Conservation (phyloP, 2,888 invertebrate species). For the Ferrisia virgata region DNA sequence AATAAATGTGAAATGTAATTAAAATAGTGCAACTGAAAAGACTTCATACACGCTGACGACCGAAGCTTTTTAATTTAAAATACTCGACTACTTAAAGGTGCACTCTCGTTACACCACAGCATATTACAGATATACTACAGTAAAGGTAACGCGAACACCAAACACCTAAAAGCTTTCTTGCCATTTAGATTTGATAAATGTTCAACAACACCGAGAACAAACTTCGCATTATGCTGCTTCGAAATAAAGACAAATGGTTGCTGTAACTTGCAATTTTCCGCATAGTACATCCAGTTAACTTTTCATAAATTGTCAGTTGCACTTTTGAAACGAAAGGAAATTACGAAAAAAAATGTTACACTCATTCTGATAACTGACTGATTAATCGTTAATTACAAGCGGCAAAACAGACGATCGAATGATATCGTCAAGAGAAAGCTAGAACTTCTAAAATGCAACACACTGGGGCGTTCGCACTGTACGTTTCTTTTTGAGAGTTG, state of each 20-base stretch:
- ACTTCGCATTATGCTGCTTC: neutral
- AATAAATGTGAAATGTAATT: constrained; percentile 7
- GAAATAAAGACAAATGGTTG: neutral
- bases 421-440: too few species aligned
- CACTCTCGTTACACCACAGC: too few species aligned
- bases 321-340: too few species aligned
- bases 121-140: too few species aligned
- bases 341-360: too few species aligned
- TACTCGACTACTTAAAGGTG: neutral
- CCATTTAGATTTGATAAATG: constrained; percentile 6
- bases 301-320: neutral
- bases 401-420: too few species aligned
- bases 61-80: constrained; percentile 3
- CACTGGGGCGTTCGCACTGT: too few species aligned
- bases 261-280: neutral
- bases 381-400: too few species aligned
- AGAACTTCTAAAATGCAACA: too few species aligned
- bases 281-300: neutral
- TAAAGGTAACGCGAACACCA: neutral
- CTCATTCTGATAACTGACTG: too few species aligned
- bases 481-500: too few species aligned
- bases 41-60: neutral
- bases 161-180: constrained; percentile 11
- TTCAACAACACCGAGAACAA: neutral
- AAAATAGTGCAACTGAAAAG: neutral